Conservation (phyloP, 2,888 invertebrate species). For the Pammene fasciana region DNA sequence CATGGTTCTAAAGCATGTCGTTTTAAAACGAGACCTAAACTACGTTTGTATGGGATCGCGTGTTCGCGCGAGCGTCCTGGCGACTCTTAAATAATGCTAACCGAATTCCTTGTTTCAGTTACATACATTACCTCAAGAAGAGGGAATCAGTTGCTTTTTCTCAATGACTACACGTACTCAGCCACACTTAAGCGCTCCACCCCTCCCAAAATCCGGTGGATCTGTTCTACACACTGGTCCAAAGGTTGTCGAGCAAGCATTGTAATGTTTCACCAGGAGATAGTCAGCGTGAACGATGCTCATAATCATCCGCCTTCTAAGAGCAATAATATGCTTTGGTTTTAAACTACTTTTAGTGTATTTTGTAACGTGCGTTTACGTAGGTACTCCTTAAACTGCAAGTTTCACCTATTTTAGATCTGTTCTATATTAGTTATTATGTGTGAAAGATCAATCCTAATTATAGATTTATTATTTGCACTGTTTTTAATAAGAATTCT, state of each 20-base stretch:
- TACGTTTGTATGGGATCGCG: no score
- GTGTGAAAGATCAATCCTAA: no score
- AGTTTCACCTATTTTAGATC: no score
- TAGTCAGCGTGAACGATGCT: not conserved
- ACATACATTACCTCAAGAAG: slow-evolving; percentile 11
- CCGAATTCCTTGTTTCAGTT: slow-evolving; percentile 5
- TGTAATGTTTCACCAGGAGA: not conserved
- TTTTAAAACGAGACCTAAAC: no score
- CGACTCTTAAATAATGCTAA: not conserved
- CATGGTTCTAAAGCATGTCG: no score
- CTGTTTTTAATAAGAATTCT: no score
- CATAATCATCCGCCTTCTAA: slow-evolving; percentile 23
- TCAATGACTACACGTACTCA: slow-evolving; percentile 12
- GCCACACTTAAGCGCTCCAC: slow-evolving; percentile 8
- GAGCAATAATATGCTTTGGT: not conserved
- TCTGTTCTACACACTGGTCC: slow-evolving; percentile 28
- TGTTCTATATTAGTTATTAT: no score
- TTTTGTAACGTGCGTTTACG: no score
- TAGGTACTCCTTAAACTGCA: no score
- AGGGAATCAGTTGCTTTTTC: slow-evolving; percentile 19
- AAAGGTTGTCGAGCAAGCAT: slow-evolving; percentile 30
- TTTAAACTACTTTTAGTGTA: not conserved
- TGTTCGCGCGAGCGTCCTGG: no score
- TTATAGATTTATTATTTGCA: no score
- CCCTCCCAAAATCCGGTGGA: slow-evolving; percentile 25